Evolutionary conservation across 2,797 vertebrate genomes (phyloP).

Genomic region (Heteromormyrus szaboi): DNA sequence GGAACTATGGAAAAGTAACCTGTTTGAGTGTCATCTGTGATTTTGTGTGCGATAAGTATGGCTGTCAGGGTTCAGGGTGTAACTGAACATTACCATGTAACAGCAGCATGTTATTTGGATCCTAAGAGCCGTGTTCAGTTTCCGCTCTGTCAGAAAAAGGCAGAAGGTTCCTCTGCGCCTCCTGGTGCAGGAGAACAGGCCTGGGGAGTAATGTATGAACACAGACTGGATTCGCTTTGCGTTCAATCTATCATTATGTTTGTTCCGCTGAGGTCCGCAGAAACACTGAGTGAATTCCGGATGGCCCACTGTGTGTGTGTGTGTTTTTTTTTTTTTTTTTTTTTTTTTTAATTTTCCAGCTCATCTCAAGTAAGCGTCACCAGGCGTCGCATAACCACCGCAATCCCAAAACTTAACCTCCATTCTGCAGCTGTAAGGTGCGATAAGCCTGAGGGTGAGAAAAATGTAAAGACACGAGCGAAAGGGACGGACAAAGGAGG

Average conservation of each 20-base stretch:
- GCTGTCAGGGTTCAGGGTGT: not conserved
- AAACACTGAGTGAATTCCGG: constrained; percentile 18
- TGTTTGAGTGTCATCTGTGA: not conserved
- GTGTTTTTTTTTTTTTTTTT: not conserved
- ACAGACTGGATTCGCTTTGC: constrained; percentile 24
- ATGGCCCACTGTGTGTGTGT: not conserved
- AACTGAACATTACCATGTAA: not conserved
- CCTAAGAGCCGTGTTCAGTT: not conserved
- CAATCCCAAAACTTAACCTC: not conserved
- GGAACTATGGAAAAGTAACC: not conserved
- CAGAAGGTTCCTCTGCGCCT: not conserved
- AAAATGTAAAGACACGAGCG: not conserved
- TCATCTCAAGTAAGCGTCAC: not conserved
- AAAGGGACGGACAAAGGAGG: not conserved
- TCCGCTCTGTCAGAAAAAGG: not conserved
- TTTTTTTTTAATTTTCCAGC: not conserved
- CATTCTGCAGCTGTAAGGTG: constrained; percentile 6
- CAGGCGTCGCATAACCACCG: not conserved
- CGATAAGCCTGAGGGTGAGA: constrained; percentile 15
- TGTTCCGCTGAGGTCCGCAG: constrained; percentile 38
- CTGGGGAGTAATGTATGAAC: constrained; percentile 26
- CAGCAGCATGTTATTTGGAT: not conserved
- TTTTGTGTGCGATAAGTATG: not conserved
- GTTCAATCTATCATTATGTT: constrained; percentile 25
- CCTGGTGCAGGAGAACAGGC: not conserved